These are phyloP conservation scores for Gandaritis pyraliata DNA, from an alignment of 2,888 invertebrate genomes.

Conservation along the genomic window DNA sequence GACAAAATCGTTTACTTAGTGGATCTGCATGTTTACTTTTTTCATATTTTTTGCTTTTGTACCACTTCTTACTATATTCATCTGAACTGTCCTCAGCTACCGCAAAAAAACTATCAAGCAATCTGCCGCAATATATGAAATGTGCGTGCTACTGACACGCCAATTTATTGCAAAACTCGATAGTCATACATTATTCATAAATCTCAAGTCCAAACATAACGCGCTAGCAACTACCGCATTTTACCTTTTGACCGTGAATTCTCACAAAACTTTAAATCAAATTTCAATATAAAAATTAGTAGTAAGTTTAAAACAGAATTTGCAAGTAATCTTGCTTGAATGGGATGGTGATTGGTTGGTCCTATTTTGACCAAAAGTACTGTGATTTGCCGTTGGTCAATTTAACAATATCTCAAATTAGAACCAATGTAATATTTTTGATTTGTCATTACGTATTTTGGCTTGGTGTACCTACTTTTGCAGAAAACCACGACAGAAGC, in stretches of 20 bases:
- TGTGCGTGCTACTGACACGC: slow-evolving; percentile 62
- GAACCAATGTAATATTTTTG: slow-evolving; percentile 4
- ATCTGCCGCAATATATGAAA: no score
- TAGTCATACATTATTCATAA: slow-evolving; percentile 69
- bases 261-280: slow-evolving; percentile 28
- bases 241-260: slow-evolving; percentile 32
- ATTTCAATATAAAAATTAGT: slow-evolving; percentile 27
- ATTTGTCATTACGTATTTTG: slow-evolving; percentile 7
- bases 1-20: no score
- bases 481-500: no score
- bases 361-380: slow-evolving; percentile 22
- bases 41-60: not conserved
- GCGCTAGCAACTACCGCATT: slow-evolving; percentile 42
- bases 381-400: slow-evolving; percentile 15
- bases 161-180: slow-evolving; percentile 63
- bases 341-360: slow-evolving; percentile 65
- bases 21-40: no score
- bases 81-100: not conserved
- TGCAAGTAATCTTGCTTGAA: slow-evolving; percentile 77
- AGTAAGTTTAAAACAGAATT: slow-evolving; percentile 52
- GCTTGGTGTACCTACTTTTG: no score
- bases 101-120: slow-evolving; percentile 15
- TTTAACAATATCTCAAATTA: slow-evolving; percentile 38
- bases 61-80: not conserved
- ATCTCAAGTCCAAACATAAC: slow-evolving; percentile 62